These are phyloP conservation scores for Xylocopa sonorina DNA, from an alignment of 1,140 invertebrate species.

Conservation along the genomic window DNA sequence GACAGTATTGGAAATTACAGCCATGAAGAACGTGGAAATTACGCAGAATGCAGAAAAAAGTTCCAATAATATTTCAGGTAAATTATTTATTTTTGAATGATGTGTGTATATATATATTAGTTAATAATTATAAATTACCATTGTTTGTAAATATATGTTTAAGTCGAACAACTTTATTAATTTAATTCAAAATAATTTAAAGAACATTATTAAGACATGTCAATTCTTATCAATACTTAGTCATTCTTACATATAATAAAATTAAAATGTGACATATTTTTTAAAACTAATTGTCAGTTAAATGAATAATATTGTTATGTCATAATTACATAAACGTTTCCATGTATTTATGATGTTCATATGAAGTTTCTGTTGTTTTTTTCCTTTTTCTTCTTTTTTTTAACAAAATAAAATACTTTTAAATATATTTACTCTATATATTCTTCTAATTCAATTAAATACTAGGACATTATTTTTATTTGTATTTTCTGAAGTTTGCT, in stretches of 20 bases:
- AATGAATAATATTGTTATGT: no score
- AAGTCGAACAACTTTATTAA: background rate
- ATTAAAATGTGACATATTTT: background rate
- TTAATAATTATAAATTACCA: background rate
- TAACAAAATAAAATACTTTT: no score
- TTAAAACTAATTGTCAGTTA: background rate
- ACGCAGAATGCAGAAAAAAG: slow-evolving; percentile 25
- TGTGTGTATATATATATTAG: background rate
- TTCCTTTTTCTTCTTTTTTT: no score
- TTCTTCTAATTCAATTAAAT: no score
- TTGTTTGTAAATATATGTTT: background rate
- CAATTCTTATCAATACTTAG: no score
- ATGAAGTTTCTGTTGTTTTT: no score
- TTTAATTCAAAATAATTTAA: background rate
- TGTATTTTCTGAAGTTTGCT: no score
- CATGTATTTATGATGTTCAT: no score
- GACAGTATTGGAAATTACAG: slow-evolving; percentile 48
- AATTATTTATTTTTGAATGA: background rate
- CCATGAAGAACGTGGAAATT: slow-evolving; percentile 30
- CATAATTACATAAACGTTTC: no score
- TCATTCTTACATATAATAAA: background rate
- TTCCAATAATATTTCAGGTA: slow-evolving; percentile 12
- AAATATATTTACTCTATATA: no score
- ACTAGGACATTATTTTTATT: no score
- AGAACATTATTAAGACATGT: no score